phyloP scores from a whole-genome alignment of 2,888 invertebrate genomes.

The Chloroclysta siterata region DNA sequence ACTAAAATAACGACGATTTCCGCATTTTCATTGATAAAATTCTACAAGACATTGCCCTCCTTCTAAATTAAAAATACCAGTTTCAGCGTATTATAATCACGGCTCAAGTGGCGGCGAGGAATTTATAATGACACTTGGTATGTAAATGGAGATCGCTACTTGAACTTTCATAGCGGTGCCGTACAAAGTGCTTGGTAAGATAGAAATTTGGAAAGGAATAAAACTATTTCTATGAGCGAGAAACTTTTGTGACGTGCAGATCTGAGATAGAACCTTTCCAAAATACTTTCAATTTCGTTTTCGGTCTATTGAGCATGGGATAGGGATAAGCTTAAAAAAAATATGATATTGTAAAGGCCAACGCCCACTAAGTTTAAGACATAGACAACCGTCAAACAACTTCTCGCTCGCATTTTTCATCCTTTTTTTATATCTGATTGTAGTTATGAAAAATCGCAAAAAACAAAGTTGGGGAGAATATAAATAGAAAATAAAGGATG shows the following conservation, averaged over 20 bases:
- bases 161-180: slow-evolving; percentile 34
- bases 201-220: slow-evolving; percentile 23
- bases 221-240: slow-evolving; percentile 10
- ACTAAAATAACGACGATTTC: background rate
- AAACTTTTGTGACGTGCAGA: background rate
- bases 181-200: slow-evolving; percentile 31
- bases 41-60: slow-evolving; percentile 5
- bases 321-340: too few relatives aligned
- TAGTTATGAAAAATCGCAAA: too few relatives aligned
- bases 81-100: slow-evolving; percentile 65
- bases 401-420: too few relatives aligned
- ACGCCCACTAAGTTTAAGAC: too few relatives aligned
- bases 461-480: too few relatives aligned
- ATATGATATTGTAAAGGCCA: too few relatives aligned
- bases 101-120: slow-evolving; percentile 54
- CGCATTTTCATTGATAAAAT: slow-evolving; percentile 6
- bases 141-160: slow-evolving; percentile 58
- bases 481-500: too few relatives aligned
- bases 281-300: too few relatives aligned
- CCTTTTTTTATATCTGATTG: too few relatives aligned
- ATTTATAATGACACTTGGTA: slow-evolving; percentile 71
- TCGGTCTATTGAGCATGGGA: too few relatives aligned
- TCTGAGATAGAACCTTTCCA: too few relatives aligned
- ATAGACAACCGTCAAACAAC: too few relatives aligned
- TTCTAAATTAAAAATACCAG: slow-evolving; percentile 26